Evolutionary conservation across 2,113 vertebrate species (phyloP), one percentile per base, ranked within the genome.

Genomic region (Petrocephalus microphthalmus): DNA sequence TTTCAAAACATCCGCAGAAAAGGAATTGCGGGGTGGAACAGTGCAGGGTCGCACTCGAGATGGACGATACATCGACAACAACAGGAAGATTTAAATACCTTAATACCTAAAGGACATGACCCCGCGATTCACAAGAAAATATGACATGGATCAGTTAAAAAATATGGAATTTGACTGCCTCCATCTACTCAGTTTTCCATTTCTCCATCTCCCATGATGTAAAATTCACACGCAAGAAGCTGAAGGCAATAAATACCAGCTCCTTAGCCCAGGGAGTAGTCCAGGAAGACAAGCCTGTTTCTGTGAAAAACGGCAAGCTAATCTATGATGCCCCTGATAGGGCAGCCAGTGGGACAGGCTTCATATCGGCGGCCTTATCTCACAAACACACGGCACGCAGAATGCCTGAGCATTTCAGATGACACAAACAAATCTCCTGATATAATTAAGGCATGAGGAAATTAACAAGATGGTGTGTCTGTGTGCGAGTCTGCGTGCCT

Each of bases 401-500:
- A 94, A 93, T 92, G 91, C 92, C 90, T n/a, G 89, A 89, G 91
- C 86, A 92, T 92, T 90, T 92, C 91, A 88, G 92, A 92, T 90
- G 91, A 89, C 87, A 92, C 92, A 93, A 94, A 93, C 91, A 93
- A 74, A 92, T 92, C 92, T 93, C 89, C 92, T 92, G 89, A 93
- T 91, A 93, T 91, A 94, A 94, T 94, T 92, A 94, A 90, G 89
- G 89, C 92, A 91, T 93, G 92, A 93, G 93, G 93, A 94, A 94
- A 94, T 93, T 91, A 93, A 92, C 91, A 93, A 91, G 92, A 89
- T 92, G 86, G 91, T 22, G 89, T 91, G 92, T 93, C 93, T 94
- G 86, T 84, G 74, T 54, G 88, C 60, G 57, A 84, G 90, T 89
- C 89, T 87, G 74, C 90, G 64, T 88, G 90, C 67, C 88, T 56